phyloP scores from a whole-genome alignment of 2,113 vertebrate species.

The Cathartes aura region DNA sequence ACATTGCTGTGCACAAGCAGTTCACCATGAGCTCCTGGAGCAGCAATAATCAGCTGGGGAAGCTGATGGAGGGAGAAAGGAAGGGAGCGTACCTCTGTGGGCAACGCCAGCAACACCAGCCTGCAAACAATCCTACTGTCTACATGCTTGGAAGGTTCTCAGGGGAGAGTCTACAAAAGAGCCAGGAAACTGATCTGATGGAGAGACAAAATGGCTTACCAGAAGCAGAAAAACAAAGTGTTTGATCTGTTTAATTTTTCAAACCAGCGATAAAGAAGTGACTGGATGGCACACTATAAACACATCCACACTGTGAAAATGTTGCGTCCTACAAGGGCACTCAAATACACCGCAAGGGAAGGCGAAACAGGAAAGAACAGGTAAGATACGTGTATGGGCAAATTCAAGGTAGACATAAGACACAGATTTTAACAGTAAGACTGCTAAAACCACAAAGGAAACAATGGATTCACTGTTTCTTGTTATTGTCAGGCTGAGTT shows the following conservation, averaged over 20 bases:
- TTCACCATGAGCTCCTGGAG: background rate
- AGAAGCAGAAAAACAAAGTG: background rate
- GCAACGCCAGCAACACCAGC: background rate
- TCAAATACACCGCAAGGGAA: background rate
- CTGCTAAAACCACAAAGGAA: background rate
- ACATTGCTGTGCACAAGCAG: accelerated
- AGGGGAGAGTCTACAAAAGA: background rate
- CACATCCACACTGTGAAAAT: background rate
- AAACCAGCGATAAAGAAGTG: background rate
- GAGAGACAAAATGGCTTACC: background rate
- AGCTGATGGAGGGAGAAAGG: background rate
- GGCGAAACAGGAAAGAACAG: background rate
- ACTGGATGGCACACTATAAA: background rate
- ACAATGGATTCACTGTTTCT: accelerated
- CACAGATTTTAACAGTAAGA: background rate
- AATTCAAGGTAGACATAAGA: background rate
- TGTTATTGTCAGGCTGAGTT: background rate
- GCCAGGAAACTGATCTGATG: background rate
- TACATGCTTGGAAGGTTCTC: accelerated
- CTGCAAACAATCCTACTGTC: background rate
- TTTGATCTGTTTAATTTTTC: background rate
- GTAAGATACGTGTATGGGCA: accelerated
- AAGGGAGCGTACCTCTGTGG: background rate
- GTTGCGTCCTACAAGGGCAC: background rate
- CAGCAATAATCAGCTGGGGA: background rate